Conservation (phyloP, 2,888 invertebrate genomes). For the Polyommatus icarus region DNA sequence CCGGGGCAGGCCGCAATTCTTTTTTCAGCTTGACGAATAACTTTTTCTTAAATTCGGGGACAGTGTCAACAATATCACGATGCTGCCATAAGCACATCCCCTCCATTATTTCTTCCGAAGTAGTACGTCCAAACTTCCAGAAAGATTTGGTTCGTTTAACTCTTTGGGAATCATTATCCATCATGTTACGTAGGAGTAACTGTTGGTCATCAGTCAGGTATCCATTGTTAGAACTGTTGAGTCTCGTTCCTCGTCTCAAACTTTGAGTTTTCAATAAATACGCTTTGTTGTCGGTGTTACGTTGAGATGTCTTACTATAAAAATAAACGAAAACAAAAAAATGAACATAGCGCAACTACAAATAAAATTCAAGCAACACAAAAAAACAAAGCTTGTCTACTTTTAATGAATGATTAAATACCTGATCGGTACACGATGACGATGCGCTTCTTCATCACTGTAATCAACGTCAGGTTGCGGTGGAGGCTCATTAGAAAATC, state of each 20-base stretch:
- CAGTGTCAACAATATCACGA: slow-evolving; percentile 88
- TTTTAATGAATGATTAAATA: slow-evolving; percentile 50
- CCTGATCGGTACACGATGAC: slow-evolving; percentile 83
- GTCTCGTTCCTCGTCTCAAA: slow-evolving; percentile 66
- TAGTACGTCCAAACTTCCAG: slow-evolving; percentile 89
- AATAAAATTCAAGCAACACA: slow-evolving; percentile 39
- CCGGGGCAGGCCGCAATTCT: slow-evolving; percentile 68
- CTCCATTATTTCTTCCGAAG: slow-evolving; percentile 88
- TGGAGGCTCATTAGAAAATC: slow-evolving; percentile 94
- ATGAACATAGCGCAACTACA: slow-evolving; percentile 46
- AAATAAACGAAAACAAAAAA: slow-evolving; percentile 51
- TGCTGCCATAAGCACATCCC: slow-evolving; percentile 94
- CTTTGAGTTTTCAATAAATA: slow-evolving; percentile 76
- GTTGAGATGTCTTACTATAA: slow-evolving; percentile 72
- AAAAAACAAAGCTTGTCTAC: slow-evolving; percentile 37
- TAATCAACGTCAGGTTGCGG: slow-evolving; percentile 94
- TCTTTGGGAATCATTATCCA: slow-evolving; percentile 81
- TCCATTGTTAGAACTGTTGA: slow-evolving; percentile 61
- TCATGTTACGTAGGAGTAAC: slow-evolving; percentile 70
- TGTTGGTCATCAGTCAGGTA: slow-evolving; percentile 81
- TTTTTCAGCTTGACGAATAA: slow-evolving; percentile 72
- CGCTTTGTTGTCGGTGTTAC: slow-evolving; percentile 62
- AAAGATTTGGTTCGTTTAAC: slow-evolving; percentile 92
- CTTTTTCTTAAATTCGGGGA: slow-evolving; percentile 76
- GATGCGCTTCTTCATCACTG: slow-evolving; percentile 91